Conservation (phyloP, 2,797 vertebrate species). For the Hirundo rustica region DNA sequence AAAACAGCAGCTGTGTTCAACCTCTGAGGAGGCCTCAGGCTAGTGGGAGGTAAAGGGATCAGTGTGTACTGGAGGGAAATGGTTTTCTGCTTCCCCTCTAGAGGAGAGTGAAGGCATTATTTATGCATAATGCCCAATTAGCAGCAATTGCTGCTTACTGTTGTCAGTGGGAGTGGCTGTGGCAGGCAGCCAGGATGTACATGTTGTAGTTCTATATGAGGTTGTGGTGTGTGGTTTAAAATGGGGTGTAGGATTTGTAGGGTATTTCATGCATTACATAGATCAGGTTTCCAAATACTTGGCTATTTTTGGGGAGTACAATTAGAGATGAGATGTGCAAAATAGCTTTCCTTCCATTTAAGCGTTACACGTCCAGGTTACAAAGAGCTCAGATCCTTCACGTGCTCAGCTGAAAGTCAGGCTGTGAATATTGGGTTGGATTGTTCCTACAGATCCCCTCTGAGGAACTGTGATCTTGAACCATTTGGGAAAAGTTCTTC, state of each 20-base stretch:
- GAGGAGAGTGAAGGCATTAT: background rate
- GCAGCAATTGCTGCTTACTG: slow-evolving; percentile 23
- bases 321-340: background rate
- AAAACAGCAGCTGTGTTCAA: background rate
- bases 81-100: background rate
- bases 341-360: background rate
- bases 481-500: background rate
- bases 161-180: slow-evolving; percentile 31
- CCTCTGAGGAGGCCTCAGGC: slow-evolving; percentile 16
- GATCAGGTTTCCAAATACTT: background rate
- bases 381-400: background rate
- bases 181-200: slow-evolving; percentile 26
- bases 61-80: background rate
- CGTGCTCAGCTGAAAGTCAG: background rate
- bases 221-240: background rate
- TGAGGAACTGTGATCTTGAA: background rate
- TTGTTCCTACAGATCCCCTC: background rate
- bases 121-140: slow-evolving; percentile 62
- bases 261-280: background rate
- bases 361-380: background rate
- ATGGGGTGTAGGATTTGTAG: background rate
- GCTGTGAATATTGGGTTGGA: background rate
- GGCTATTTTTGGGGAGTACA: background rate
- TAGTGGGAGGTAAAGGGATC: slow-evolving; percentile 8
- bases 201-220: background rate